These are phyloP conservation scores for Centroberyx gerrardi DNA, from an alignment of 2,797 vertebrate species.

Conservation along the genomic window DNA sequence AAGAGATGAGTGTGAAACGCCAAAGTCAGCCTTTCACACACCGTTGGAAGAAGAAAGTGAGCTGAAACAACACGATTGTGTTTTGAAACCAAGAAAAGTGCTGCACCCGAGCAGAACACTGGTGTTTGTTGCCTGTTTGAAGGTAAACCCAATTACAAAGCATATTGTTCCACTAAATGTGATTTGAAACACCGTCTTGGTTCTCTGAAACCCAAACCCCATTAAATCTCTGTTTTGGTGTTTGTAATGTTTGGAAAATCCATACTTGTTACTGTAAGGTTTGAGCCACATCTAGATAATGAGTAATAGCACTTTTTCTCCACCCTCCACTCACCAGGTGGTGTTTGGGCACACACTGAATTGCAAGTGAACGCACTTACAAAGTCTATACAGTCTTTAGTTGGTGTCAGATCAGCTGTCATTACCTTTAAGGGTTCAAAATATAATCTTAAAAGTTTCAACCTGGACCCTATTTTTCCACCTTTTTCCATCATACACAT, in stretches of 20 bases:
- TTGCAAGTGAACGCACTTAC: slow-evolving; percentile 6
- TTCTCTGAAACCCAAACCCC: neutral
- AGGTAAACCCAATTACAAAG: slow-evolving; percentile 41
- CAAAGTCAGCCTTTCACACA: slow-evolving; percentile 64
- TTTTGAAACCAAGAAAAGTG: slow-evolving; percentile 41
- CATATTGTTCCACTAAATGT: neutral
- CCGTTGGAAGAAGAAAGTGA: slow-evolving; percentile 53
- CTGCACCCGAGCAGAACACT: slow-evolving; percentile 26
- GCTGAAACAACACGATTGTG: slow-evolving; percentile 49
- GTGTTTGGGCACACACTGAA: slow-evolving; percentile 9
- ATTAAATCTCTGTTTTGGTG: slow-evolving; percentile 12
- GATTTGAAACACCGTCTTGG: slow-evolving; percentile 21
- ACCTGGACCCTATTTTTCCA: neutral
- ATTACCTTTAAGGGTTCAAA: neutral
- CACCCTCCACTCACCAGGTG: slow-evolving; percentile 45
- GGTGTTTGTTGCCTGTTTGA: slow-evolving; percentile 37
- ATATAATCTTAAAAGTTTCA: neutral
- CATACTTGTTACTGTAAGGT: neutral
- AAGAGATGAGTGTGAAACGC: slow-evolving; percentile 63
- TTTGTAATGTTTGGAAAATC: slow-evolving; percentile 11
- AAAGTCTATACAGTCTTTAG: neutral
- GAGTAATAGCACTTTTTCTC: slow-evolving; percentile 30
- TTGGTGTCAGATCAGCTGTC: slow-evolving; percentile 3
- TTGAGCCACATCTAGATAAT: slow-evolving; percentile 24
- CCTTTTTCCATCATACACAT: no score